Conservation (phyloP, 2,797 vertebrate species). For the Arremon aurantiirostris region DNA sequence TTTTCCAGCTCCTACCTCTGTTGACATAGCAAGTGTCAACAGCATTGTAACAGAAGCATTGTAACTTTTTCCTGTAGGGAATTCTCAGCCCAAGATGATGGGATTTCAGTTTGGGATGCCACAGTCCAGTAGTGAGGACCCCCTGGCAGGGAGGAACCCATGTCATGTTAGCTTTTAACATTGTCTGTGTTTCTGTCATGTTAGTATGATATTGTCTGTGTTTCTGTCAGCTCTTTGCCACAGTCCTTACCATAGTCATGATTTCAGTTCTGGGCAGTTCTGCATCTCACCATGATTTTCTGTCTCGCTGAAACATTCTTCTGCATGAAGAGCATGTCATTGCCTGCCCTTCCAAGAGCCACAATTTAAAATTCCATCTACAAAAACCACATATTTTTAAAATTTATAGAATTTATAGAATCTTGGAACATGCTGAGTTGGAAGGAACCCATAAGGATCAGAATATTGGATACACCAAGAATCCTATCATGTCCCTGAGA, state of each 20-base stretch:
- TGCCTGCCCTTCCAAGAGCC: neutral
- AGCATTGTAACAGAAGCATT: neutral
- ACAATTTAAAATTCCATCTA: neutral
- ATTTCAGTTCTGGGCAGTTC: neutral
- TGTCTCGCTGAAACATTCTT: neutral
- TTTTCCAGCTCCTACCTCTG: neutral
- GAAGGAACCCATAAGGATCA: neutral
- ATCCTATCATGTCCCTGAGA: neutral
- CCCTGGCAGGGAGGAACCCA: neutral
- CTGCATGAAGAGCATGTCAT: neutral
- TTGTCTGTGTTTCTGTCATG: neutral
- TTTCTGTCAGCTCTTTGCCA: neutral
- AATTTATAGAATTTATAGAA: neutral
- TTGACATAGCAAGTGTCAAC: neutral
- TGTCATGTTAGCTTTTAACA: neutral
- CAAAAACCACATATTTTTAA: neutral
- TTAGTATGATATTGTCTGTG: neutral
- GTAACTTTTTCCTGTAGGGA: neutral
- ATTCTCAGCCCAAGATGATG: rapidly evolving
- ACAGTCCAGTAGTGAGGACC: neutral
- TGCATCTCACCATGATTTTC: neutral
- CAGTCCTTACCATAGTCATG: neutral
- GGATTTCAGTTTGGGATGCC: neutral
- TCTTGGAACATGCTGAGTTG: neutral
- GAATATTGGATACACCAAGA: neutral